Base-by-base conservation (phyloP, 2,113 vertebrate genomes). In the Bostrychus sinensis region DNA sequence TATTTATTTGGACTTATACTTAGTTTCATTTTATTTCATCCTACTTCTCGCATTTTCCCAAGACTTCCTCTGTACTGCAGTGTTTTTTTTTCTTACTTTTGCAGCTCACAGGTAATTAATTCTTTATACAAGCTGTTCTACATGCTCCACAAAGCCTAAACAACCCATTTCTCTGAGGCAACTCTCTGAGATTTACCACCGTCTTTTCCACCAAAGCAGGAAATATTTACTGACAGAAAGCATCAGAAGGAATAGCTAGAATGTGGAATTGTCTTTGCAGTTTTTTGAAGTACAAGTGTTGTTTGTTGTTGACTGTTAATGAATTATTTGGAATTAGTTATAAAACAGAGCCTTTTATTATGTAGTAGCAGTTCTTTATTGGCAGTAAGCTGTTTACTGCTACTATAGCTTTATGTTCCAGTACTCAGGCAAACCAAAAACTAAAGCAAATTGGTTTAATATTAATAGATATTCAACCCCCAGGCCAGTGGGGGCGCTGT, bases 121-220 rank as follows among this genome's bases (percentile, higher is more conserved):
- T 82, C 66, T 80, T 76, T 59, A 67, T 63, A 30, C 38, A 42
- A 13, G 37, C 41, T 42, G 43, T 51, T 81, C 58, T 39, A 83
- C 58, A 61, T 70, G 71, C 68, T 65, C 68, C 70, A 71, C 46
- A 66, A 75, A 72, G 58, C 65, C 43, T 11, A 57, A 72, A 78
- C 64, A 70, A 36, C 23, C 55, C 39, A 22, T 37, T 32, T 75
- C 59, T 68, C 36, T 17, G 19, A 39, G 50, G 55, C 19, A 66
- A 22, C 41, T 46, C 14, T 25, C 12, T 9, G n/a, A 48, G 39
- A 65, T 66, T 39, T 32, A 70, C 50, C 43, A 43, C 30, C 32
- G 3, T 4, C 37, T 57, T 53, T 53, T 36, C 39, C 45, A 57
- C 56, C 39, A 39, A 14, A 30, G 32, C 28, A 42, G 50, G 10